Conservation (phyloP, 2,888 invertebrate genomes). For the Agrochola lota region DNA sequence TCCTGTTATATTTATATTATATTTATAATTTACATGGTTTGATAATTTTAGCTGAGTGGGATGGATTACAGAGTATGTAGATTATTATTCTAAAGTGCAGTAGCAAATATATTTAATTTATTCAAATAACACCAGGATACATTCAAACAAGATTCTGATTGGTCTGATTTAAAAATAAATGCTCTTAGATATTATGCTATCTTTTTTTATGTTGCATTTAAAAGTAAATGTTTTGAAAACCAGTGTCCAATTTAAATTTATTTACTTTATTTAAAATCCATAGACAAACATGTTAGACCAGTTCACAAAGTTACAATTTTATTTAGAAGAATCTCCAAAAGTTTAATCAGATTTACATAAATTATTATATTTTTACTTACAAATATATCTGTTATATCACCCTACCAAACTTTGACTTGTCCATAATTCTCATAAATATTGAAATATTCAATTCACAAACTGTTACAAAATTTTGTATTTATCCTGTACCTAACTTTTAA, state of each 20-base stretch:
- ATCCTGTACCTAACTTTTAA: too few species aligned
- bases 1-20: constrained; percentile 62
- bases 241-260: neutral
- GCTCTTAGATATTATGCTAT: neutral
- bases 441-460: neutral
- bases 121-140: neutral
- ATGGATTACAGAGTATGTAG: neutral
- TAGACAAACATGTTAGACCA: neutral
- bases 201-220: neutral
- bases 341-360: neutral
- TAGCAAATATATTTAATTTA: neutral
- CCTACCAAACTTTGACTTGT: neutral
- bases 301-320: neutral
- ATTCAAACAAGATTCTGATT: constrained; percentile 22
- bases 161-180: constrained; percentile 1
- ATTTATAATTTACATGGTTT: constrained; percentile 37
- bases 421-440: neutral
- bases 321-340: neutral
- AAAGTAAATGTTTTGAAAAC: neutral
- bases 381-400: neutral
- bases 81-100: constrained; percentile 2
- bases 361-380: neutral
- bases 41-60: constrained; percentile 37
- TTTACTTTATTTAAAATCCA: neutral
- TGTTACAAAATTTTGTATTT: neutral